Conservation (phyloP, 2,113 vertebrate species). For the Rana temporaria region DNA sequence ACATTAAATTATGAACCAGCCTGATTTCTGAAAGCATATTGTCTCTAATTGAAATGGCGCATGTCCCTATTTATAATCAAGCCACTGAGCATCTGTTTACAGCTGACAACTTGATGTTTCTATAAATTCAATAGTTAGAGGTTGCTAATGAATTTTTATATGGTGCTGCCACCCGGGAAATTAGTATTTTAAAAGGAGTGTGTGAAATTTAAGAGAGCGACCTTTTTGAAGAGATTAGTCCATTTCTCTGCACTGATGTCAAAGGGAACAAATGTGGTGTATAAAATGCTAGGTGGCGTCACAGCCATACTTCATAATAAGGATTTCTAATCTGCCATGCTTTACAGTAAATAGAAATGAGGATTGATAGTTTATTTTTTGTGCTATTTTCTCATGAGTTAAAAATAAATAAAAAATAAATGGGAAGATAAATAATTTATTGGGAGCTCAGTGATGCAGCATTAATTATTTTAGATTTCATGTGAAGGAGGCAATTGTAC, state of each 20-base stretch:
- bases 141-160: slow-evolving; percentile 50
- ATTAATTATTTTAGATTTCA: slow-evolving; percentile 19
- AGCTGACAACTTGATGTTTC: slow-evolving; percentile 25
- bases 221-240: slow-evolving; percentile 44
- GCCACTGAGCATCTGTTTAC: slow-evolving; percentile 29
- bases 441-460: neutral
- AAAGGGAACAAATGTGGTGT: slow-evolving; percentile 25
- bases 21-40: neutral
- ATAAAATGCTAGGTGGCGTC: slow-evolving; percentile 29
- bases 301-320: slow-evolving; percentile 19
- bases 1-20: neutral
- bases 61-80: slow-evolving; percentile 21
- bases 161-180: slow-evolving; percentile 42
- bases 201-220: slow-evolving; percentile 19
- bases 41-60: slow-evolving; percentile 20
- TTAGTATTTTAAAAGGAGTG: slow-evolving; percentile 41
- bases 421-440: slow-evolving; percentile 9
- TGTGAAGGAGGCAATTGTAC: neutral
- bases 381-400: neutral
- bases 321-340: neutral
- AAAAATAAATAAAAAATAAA: neutral
- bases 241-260: slow-evolving; percentile 21
- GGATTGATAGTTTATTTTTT: slow-evolving; percentile 9
- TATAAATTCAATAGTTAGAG: slow-evolving; percentile 46
- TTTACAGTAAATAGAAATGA: neutral